Evolutionary conservation across 2,797 vertebrate species (phyloP), one percentile per base, ranked within the genome.

Genomic region (Lophotriccus pileatus): DNA sequence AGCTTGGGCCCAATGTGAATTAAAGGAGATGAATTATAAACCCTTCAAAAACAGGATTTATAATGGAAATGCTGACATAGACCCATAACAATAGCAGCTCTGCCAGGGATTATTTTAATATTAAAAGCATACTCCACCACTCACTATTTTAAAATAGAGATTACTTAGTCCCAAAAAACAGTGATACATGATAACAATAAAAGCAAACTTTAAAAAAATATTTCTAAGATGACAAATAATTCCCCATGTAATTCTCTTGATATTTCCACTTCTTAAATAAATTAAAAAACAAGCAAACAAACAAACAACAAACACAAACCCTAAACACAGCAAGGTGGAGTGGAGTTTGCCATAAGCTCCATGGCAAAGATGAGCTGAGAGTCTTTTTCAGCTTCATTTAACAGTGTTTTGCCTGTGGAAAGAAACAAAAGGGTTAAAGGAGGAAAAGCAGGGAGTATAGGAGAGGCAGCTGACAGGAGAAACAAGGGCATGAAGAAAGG

Each of bases 71-170:
- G 36, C 95, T 97, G 91, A 97, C 95, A 97, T 53, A 49, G 91
- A 95, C 85, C 89, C 77, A 17, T 93, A 97, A 97, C 87, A 96
- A 90, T 83, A 89, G 84, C 89, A 97, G 87, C 76, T 95, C 91
- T 97, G 94, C 92, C 92, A 97, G 84, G 94, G 95, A 97, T 97
- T 96, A 96, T 91, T 96, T 95, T 97, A 97, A 97, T 96, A 94
- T 96, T 91, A 94, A 97, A 97, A 97, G 91, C 97, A 97, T 89
- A 97, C 91, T 95, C 60, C 30, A 25, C 43, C 43, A 20, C 78
- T 93, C 91, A 93, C 85, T 95, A 95, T 94, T 96, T 95, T 84
- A 96, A 92, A 93, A 84, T 4, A 72, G 77, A 97, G 89, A 96
- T 96, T 95, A 96, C 50, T 69, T 85, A 53, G 62, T 77, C 52